A percentile compares a stretch with the other conserved stretches of the same genome.
These are phyloP conservation scores for Stichopus chloronotus DNA, from an alignment of 35 echinoderm and acorn worm genomes.

Conservation along the genomic window DNA sequence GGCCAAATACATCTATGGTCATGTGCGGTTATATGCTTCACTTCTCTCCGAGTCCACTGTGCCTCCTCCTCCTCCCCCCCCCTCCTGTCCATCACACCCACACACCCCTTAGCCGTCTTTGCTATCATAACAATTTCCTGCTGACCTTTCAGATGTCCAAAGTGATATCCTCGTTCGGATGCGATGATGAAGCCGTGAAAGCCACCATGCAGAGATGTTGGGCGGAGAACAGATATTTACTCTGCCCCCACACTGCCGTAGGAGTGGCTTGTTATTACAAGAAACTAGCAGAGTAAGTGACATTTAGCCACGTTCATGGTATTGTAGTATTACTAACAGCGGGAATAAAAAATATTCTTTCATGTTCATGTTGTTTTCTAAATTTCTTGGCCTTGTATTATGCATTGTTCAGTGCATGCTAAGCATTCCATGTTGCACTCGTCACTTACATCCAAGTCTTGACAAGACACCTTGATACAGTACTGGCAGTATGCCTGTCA, in stretches of 20 bases:
- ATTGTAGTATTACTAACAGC: not conserved
- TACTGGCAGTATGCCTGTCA: too few species aligned
- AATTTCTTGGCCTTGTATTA: not conserved
- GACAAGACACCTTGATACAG: too few species aligned
- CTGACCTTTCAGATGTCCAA: not conserved
- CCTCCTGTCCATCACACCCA: too few species aligned
- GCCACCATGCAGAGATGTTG: conserved; percentile 82
- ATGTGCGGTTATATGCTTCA: too few species aligned
- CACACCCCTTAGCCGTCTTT: too few species aligned
- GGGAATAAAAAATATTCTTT: not conserved
- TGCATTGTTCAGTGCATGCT: too few species aligned
- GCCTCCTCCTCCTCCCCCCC: too few species aligned
- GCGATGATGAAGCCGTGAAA: conserved; percentile 34
- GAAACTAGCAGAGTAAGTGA: conserved; percentile 37
- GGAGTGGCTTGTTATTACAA: conserved; percentile 82
- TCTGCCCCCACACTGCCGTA: conserved; percentile 92
- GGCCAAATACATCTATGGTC: too few species aligned
- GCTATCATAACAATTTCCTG: too few species aligned
- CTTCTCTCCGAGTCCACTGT: too few species aligned
- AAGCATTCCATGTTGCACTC: too few species aligned
- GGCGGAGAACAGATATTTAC: conserved; percentile 73
- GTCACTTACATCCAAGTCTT: too few species aligned
- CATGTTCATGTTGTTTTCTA: not conserved
- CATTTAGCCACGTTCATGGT: not conserved
- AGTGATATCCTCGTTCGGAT: conserved; percentile 53